phyloP scores from a whole-genome alignment of 2,888 invertebrate species.

The Parasteatoda lunata region DNA sequence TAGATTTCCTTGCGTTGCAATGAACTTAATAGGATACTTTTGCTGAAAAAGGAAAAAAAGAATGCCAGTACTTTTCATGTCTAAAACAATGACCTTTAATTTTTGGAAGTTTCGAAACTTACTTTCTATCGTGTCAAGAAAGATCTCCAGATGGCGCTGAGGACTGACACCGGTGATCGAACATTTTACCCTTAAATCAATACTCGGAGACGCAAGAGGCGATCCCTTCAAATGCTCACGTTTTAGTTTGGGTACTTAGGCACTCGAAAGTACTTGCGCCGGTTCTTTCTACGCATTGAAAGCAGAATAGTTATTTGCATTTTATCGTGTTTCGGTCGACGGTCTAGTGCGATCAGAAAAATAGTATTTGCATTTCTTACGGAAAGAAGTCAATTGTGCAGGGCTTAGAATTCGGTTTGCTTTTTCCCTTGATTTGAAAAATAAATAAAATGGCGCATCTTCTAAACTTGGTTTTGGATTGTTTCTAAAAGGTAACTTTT shows the following conservation, averaged over 20 bases:
- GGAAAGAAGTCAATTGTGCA: no score
- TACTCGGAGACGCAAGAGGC: not conserved
- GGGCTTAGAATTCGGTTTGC: not conserved
- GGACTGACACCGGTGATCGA: not conserved
- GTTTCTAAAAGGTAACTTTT: not conserved
- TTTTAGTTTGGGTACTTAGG: not conserved
- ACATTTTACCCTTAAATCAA: slow-evolving; percentile 3
- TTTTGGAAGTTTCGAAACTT: no score
- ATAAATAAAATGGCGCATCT: not conserved
- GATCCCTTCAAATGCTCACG: slow-evolving; percentile 1
- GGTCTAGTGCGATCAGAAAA: no score
- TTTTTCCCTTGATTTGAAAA: not conserved
- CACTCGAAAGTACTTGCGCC: not conserved
- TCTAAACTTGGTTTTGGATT: not conserved
- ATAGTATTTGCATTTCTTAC: no score
- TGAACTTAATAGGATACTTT: no score
- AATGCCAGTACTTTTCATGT: no score
- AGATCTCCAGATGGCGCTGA: not conserved
- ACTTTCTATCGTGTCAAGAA: no score
- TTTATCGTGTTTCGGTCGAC: not conserved
- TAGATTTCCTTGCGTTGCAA: no score
- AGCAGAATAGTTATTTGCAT: not conserved
- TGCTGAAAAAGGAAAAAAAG: no score
- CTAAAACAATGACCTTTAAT: no score
- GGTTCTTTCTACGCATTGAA: not conserved